Percentiles rank a stretch among this genome's conserved stretches.
Evolutionary conservation across 2,888 invertebrate genomes (phyloP).

Genomic region (Tiphia femorata): DNA sequence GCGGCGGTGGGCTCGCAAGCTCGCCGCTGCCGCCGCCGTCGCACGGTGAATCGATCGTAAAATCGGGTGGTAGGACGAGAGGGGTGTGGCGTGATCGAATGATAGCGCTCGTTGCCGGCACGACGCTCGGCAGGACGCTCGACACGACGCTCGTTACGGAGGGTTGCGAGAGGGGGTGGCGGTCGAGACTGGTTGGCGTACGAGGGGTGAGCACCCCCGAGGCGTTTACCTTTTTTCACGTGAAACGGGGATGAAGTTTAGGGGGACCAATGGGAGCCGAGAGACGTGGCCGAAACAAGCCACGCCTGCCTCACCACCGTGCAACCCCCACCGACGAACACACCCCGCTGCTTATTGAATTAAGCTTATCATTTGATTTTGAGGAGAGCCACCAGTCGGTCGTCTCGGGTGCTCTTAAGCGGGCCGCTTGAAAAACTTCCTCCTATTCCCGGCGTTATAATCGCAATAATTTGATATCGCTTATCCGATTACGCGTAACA

Average conservation of each 20-base stretch:
- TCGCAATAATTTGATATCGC: conserved; percentile 68
- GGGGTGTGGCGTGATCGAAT: conserved; percentile 59
- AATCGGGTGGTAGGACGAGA: conserved; percentile 45
- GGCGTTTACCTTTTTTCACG: too few relatives aligned
- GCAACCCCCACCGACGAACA: conserved; percentile 42
- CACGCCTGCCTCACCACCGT: conserved; percentile 32
- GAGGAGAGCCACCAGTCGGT: conserved; percentile 68
- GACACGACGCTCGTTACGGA: conserved; percentile 9
- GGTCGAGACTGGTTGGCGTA: neutral
- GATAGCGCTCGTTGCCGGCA: conserved; percentile 53
- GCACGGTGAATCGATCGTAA: conserved; percentile 49
- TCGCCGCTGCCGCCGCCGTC: too few relatives aligned
- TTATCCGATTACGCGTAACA: conserved; percentile 66
- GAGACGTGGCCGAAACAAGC: conserved; percentile 6
- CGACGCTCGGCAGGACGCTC: conserved; percentile 43
- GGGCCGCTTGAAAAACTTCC: conserved; percentile 66
- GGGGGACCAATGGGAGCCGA: neutral
- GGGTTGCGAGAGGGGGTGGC: neutral
- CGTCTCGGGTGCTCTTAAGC: conserved; percentile 67
- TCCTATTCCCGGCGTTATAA: conserved; percentile 65
- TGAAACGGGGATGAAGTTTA: too few relatives aligned
- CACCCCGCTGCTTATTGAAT: conserved; percentile 62
- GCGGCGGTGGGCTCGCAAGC: too few relatives aligned
- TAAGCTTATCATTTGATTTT: conserved; percentile 70
- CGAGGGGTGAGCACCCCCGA: neutral